Conservation (phyloP, 2,888 invertebrate genomes). For the Eledona agricola region DNA sequence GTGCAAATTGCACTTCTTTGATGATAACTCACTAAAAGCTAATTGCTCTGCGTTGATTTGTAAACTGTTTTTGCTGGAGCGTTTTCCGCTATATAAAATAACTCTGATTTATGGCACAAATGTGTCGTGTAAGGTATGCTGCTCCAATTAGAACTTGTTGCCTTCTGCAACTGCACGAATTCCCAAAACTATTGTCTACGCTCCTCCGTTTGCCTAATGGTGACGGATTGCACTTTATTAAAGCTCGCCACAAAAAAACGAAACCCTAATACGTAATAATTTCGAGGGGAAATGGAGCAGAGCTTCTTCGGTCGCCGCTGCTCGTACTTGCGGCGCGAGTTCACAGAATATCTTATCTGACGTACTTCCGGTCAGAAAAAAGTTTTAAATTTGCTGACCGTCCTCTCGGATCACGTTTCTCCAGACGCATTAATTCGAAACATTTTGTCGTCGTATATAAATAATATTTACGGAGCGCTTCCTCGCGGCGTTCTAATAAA, state of each 20-base stretch:
- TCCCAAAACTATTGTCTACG: too few species aligned
- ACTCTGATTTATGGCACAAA: slow-evolving; percentile 44
- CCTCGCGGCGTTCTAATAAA: background rate
- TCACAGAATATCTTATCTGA: slow-evolving; percentile 43
- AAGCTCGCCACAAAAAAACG: too few species aligned
- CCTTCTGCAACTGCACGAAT: too few species aligned
- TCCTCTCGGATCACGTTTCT: slow-evolving; percentile 39
- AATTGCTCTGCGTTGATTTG: slow-evolving; percentile 61
- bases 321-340: slow-evolving; percentile 36
- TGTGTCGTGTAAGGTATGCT: slow-evolving; percentile 27
- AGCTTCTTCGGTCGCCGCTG: slow-evolving; percentile 12
- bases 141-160: too few species aligned
- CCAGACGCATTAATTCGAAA: slow-evolving; percentile 42
- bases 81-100: slow-evolving; percentile 44
- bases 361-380: slow-evolving; percentile 45
- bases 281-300: slow-evolving; percentile 18
- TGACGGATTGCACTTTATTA: too few species aligned
- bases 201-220: too few species aligned
- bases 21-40: slow-evolving; percentile 60
- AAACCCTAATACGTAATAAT: too few species aligned
- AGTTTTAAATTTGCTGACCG: slow-evolving; percentile 44
- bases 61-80: slow-evolving; percentile 53
- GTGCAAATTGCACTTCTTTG: slow-evolving; percentile 63
- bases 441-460: slow-evolving; percentile 32
- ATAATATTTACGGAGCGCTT: slow-evolving; percentile 13